Base-by-base conservation (phyloP, 2,888 invertebrate species). In the Tineola bisselliella region DNA sequence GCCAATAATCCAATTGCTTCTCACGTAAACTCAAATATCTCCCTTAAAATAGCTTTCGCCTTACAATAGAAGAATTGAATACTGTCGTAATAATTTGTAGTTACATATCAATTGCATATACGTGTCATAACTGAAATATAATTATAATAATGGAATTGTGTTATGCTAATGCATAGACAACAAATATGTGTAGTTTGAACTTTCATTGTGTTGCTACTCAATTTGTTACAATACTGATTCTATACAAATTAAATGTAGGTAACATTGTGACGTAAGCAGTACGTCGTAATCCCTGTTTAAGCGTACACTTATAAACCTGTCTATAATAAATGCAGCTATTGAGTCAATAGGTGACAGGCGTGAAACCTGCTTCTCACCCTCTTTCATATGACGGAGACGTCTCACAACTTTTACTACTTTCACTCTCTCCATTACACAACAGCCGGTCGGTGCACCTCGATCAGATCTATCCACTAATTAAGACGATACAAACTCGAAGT, bases 351-450 rank as follows among this genome's bases (percentile, higher is more conserved):
- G 54, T 54, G 54, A 54, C 54, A 13, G 54, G 19, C 54, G 54
- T 12, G 54, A 54, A 54, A 54, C 54, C 54, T 8, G 54, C 54
- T 54, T 25, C 54, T 54, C 54, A 19, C 18, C 48, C 60, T 44
- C 60, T 25, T 44, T 60, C 44, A 60, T 48, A 58, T 58, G 58
- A 58, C 33, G 61, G 25, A 31, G 61, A 78, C 75, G 74, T 67
- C 74, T 75, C 73, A 74, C 73, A 78, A 56, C 61, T 56, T 56
- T 61, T 57, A 57, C 57, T 19, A 84, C 86, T 87, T 87, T 87
- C 86, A 84, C 86, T 84, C 79, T 84, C 83, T 72, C 70, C 73
- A 71, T 87, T 86, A 83, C 77, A 84, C 79, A 86, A 87, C 30
- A 58, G 75, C 68, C 66, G 63, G 44, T 59, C 59, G 38, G 54